Base-by-base conservation (phyloP, 1,140 invertebrate genomes). In the Lycorma delicatula region DNA sequence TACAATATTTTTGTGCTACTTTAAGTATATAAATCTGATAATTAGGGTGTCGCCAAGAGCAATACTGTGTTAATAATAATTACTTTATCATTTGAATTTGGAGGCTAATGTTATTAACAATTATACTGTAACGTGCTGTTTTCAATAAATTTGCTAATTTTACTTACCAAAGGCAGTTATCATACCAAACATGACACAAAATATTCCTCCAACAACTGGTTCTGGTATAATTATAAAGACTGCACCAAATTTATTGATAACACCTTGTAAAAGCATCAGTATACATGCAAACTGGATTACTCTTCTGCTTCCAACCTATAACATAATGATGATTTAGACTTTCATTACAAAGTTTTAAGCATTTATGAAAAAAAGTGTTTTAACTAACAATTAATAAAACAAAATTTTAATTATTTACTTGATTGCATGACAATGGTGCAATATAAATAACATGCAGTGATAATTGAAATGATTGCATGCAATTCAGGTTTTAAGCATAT, bases 131-230 rank as follows among this genome's bases (percentile, higher is more conserved):
- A 12, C 34, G 44, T 28, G 44, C 52, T 29, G 9, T 29, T 27
- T 34, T 54, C 16, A 12, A 26, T n/a, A n/a, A n/a, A 26, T 46
- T 22, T 46, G 5, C 53, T 55, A 49, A 18, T 53, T 23, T 20
- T 27, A 63, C 69, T 71, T 68, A 77, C 86, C 87, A 65, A 90
- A 88, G 12, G 87, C 86, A 9, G 81, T 78, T 56, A 91, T 89
- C 83, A 91, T 88, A 26, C 89, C 89, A 68, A 92, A 91, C 81
- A 90, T 88, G 2, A 92, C 80, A 62, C 89, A 89, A 71, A 92
- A 90, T 51, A 89, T 80, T 2, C 91, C 91, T 0, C 90, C 91
- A 1, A 93, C 80, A n/a, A 93, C 84, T 0, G 90, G 89, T 66
- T 89, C 85, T 2, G 91, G 91, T 54, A 94, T 93, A 50, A 91